phyloP scores from a whole-genome alignment of 2,113 vertebrate genomes.

The Platysternon megacephalum region DNA sequence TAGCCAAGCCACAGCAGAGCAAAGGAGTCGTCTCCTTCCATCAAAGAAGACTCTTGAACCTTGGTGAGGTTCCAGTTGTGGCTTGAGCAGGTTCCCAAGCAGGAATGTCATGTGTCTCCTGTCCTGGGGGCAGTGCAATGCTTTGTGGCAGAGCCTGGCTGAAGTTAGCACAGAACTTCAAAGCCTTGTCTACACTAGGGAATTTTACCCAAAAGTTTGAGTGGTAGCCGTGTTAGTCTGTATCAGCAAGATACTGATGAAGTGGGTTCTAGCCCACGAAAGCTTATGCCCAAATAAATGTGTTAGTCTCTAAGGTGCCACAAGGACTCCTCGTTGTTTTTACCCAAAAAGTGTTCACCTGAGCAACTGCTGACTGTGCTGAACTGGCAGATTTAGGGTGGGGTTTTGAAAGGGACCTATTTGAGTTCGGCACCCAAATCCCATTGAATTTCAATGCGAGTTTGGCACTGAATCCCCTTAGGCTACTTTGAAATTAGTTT shows the following conservation, averaged over 20 bases:
- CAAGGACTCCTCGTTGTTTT: no score
- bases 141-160: not conserved
- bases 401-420: not conserved
- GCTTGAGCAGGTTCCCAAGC: not conserved
- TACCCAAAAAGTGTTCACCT: not conserved
- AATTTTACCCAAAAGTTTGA: not conserved
- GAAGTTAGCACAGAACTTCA: not conserved
- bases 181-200: not conserved
- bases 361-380: not conserved
- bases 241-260: no score
- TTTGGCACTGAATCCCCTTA: not conserved
- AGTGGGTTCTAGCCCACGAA: no score
- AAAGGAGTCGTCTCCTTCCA: not conserved
- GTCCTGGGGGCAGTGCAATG: accelerated
- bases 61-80: not conserved
- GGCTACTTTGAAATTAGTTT: not conserved
- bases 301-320: no score
- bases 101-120: not conserved
- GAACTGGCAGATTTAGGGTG: not conserved
- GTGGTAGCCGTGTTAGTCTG: no score
- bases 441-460: accelerated
- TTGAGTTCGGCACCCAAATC: not conserved
- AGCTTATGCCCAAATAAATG: no score
- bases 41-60: not conserved
- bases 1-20: not conserved